These are phyloP conservation scores for Eueides isabella DNA, from an alignment of 1,140 invertebrate species.

Conservation along the genomic window DNA sequence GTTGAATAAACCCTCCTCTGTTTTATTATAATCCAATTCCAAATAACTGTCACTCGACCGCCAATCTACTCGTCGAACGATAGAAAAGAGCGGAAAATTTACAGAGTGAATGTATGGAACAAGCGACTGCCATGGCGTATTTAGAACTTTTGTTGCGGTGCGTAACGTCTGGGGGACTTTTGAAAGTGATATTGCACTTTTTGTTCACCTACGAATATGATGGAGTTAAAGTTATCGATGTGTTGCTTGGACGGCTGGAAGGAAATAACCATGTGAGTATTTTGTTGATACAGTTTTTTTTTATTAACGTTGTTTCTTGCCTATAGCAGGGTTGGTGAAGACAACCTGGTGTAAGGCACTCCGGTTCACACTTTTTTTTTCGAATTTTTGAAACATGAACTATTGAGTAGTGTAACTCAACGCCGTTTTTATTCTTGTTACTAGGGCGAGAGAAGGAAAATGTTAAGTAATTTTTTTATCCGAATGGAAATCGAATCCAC, in stretches of 20 bases:
- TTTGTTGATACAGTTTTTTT: neutral
- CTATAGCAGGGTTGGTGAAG: no score
- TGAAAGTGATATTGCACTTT: constrained; percentile 93
- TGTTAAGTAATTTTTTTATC: no score
- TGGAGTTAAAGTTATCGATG: constrained; percentile 89
- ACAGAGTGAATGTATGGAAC: constrained; percentile 91
- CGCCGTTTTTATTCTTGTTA: no score
- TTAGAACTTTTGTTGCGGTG: constrained; percentile 94
- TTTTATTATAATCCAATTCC: constrained; percentile 29
- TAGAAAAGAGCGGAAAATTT: constrained; percentile 81
- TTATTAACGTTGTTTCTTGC: no score
- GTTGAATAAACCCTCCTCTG: neutral
- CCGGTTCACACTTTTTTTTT: no score
- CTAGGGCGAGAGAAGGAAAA: no score
- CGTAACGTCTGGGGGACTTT: constrained; percentile 91
- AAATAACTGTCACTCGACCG: constrained; percentile 58
- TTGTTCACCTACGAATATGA: constrained; percentile 93
- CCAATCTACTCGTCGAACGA: constrained; percentile 42
- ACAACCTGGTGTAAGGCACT: no score
- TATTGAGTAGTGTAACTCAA: no score
- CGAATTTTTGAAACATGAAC: no score
- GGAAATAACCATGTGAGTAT: constrained; percentile 86
- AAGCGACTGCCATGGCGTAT: constrained; percentile 95
- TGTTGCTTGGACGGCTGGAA: constrained; percentile 89
- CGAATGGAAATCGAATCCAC: no score